Conservation (phyloP, 2,888 invertebrate genomes). For the Liopterus haemorrhoidalis region DNA sequence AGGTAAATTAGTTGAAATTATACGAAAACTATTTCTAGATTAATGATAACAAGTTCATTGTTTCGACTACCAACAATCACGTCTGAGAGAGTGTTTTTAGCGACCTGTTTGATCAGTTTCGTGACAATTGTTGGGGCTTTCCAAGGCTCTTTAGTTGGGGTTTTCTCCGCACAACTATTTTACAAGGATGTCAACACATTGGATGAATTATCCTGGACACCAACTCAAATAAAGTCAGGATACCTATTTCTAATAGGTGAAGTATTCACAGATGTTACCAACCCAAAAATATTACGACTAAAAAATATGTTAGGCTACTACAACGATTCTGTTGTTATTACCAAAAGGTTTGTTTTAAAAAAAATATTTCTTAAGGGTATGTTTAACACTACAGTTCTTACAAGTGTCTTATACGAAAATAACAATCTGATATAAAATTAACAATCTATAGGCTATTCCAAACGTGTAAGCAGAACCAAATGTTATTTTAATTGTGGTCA, state of each 20-base stretch:
- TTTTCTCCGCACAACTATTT: constrained; percentile 42
- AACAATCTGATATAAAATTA: no score
- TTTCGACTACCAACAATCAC: constrained; percentile 39
- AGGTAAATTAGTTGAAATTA: constrained; percentile 31
- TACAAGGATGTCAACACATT: constrained; percentile 43
- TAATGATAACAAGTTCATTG: constrained; percentile 42
- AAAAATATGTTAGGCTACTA: constrained; percentile 38
- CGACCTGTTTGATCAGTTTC: constrained; percentile 42
- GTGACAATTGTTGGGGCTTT: constrained; percentile 39
- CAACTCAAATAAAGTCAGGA: constrained; percentile 40
- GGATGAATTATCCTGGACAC: constrained; percentile 38
- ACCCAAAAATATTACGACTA: constrained; percentile 38
- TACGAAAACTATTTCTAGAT: constrained; percentile 41
- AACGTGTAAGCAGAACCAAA: no score
- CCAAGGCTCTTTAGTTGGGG: constrained; percentile 44
- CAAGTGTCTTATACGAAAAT: no score
- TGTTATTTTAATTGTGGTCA: no score
- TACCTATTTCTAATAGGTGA: constrained; percentile 44
- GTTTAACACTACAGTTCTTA: no score
- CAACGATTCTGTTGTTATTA: constrained; percentile 27
- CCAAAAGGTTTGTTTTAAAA: no score
- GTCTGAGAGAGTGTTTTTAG: constrained; percentile 43
- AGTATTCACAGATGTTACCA: constrained; percentile 40
- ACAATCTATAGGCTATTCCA: no score
- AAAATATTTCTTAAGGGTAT: no score